phyloP scores from a whole-genome alignment of 1,140 invertebrate species.

The Procambarus virginalis region DNA sequence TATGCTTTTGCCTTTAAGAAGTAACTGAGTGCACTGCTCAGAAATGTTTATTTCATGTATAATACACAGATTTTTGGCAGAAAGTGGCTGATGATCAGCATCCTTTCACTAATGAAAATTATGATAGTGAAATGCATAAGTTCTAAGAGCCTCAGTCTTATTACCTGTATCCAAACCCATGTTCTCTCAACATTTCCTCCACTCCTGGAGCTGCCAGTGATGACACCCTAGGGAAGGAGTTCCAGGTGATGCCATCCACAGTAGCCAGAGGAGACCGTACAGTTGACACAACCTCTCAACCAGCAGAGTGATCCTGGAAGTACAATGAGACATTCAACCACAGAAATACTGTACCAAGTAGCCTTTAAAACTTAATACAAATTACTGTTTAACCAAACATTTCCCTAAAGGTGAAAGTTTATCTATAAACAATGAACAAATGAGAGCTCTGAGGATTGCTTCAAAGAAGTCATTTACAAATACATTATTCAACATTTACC shows the following conservation, averaged over 20 bases:
- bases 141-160: not conserved
- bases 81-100: no score
- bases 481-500: no score
- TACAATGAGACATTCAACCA: not conserved
- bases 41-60: no score
- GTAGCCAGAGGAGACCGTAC: constrained; percentile 87
- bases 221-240: constrained; percentile 87
- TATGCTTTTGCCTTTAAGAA: no score
- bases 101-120: no score
- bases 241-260: constrained; percentile 81
- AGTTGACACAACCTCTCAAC: constrained; percentile 90
- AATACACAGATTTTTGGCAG: no score
- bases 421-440: no score
- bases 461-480: no score
- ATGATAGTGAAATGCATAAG: no score
- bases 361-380: not conserved
- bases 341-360: not conserved
- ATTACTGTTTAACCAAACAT: not conserved
- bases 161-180: constrained; percentile 81
- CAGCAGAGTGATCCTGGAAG: constrained; percentile 87
- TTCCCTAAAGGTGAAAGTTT: not conserved
- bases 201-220: constrained; percentile 79
- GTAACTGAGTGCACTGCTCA: no score
- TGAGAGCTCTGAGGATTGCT: no score
- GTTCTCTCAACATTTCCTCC: constrained; percentile 82